Evolutionary conservation across 2,113 vertebrate species (phyloP).

Genomic region (Cottus gobio): DNA sequence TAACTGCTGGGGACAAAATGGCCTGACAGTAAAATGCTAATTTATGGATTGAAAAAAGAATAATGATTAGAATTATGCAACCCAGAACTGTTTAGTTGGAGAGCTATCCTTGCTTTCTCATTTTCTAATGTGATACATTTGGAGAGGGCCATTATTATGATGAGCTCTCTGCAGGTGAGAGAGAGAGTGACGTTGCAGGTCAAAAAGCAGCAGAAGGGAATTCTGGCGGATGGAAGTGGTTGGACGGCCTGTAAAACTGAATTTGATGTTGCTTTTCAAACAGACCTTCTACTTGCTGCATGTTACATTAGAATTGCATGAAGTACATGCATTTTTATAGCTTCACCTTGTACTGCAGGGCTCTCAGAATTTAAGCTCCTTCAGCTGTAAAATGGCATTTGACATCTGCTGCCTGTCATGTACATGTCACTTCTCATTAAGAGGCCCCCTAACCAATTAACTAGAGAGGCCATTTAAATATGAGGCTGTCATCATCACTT

Average conservation of each 20-base stretch:
- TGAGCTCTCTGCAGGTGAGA: neutral
- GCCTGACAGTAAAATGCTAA: slow-evolving; percentile 7
- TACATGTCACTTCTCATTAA: slow-evolving; percentile 34
- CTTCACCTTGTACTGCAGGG: neutral
- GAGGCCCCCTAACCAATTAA: neutral
- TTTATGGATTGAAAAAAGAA: slow-evolving; percentile 38
- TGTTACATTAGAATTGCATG: slow-evolving; percentile 25
- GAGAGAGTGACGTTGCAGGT: slow-evolving; percentile 21
- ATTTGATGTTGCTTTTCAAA: slow-evolving; percentile 22
- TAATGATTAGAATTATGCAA: slow-evolving; percentile 1
- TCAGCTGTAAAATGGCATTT: neutral
- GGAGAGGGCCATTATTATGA: slow-evolving; percentile 4
- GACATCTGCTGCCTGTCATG: slow-evolving; percentile 32
- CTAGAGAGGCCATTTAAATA: slow-evolving; percentile 18
- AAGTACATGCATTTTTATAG: slow-evolving; percentile 20
- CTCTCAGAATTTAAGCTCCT: neutral
- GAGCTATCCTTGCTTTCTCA: neutral
- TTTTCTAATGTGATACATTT: slow-evolving; percentile 20
- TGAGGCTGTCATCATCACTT: slow-evolving; percentile 30
- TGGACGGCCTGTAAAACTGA: slow-evolving; percentile 29
- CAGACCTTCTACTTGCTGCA: neutral
- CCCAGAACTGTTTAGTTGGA: slow-evolving; percentile 1
- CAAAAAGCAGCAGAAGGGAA: slow-evolving; percentile 26
- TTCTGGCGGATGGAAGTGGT: neutral
- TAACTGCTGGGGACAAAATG: neutral